Base-by-base conservation (phyloP, 1,140 invertebrate genomes). In the Heliconius congener region DNA sequence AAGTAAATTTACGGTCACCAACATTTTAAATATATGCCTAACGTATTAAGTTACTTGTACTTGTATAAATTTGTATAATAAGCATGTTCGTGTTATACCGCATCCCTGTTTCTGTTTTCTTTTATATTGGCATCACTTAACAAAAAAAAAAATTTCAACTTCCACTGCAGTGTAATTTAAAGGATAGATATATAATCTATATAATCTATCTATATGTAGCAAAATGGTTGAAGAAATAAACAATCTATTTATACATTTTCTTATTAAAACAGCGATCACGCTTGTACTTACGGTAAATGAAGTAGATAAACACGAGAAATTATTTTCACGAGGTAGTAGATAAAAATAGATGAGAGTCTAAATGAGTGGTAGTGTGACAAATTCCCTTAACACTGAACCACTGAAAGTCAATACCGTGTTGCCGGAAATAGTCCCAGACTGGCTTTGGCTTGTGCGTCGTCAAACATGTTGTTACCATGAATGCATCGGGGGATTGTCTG, bases 361-460 rank as follows among this genome's bases (percentile, higher is more conserved):
- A 78, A 78, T 76, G 73, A 76, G 46, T 34, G 50, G 19, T 70
- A 71, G 37, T 34, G 60, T 71, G 66, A 79, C 73, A 50, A 76
- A 76, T 37, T 73, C 27, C 70, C 60, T 66, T 66, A 66, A 66
- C 60, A 66, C 60, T 66, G 60, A 66, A 72, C 46, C 55, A 75
- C 55, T 81, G 80, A 81, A 81, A 81, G 77, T 78, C 80, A 81
- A 81, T 81, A 81, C 9, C 72, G 70, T 71, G 66, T 46, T 71
- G 78, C 76, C 77, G 80, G 80, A 81, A 81, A 78, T 81, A 81
- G 77, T 81, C 60, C 71, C 55, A 42, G 73, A 72, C 66, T 66
- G 75, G 50, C 77, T 37, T 73, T 66, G 77, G 77, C 71, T 73
- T 55, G 52, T 55, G 52, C 37, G 39, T 46, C n/a, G n/a, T n/a